phyloP scores from a whole-genome alignment of 1,140 invertebrate species.

The Mylabris phalerata region DNA sequence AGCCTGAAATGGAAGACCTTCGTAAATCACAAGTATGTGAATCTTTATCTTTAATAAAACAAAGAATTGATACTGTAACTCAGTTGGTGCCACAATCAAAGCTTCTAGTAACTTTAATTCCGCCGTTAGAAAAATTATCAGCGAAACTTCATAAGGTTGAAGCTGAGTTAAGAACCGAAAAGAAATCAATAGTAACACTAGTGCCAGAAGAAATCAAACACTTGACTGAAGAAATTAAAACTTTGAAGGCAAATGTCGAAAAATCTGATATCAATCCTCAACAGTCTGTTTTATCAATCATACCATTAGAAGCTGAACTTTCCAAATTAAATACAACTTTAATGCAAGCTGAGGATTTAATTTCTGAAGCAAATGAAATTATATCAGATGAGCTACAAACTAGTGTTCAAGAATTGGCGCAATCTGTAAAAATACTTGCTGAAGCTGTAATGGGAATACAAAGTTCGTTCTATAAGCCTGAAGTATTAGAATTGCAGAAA shows the following conservation, averaged over 20 bases:
- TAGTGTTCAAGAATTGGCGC: background rate
- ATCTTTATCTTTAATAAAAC: constrained; percentile 14
- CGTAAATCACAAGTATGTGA: constrained; percentile 6
- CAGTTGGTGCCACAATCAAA: constrained; percentile 1
- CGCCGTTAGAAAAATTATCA: background rate
- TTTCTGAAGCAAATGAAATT: too few relatives aligned
- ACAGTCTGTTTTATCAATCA: too few relatives aligned
- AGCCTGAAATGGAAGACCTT: constrained; percentile 5
- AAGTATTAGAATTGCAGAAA: constrained; percentile 10
- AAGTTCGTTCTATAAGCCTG: constrained; percentile 11
- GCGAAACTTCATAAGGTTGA: constrained; percentile 4
- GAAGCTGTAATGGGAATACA: constrained; percentile 9
- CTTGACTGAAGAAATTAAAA: background rate
- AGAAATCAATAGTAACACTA: background rate
- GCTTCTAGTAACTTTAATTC: background rate
- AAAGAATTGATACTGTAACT: constrained; percentile 11
- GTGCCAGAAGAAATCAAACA: too few relatives aligned
- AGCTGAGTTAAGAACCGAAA: background rate
- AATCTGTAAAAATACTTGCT: constrained; percentile 14
- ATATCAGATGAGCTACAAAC: too few relatives aligned
- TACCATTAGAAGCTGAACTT: too few relatives aligned
- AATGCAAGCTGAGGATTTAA: too few relatives aligned
- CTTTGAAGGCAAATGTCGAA: background rate
- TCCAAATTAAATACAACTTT: too few relatives aligned
- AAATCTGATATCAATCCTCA: too few relatives aligned